Conservation (phyloP, 1,140 invertebrate species). For the Eupristina koningsbergeri region DNA sequence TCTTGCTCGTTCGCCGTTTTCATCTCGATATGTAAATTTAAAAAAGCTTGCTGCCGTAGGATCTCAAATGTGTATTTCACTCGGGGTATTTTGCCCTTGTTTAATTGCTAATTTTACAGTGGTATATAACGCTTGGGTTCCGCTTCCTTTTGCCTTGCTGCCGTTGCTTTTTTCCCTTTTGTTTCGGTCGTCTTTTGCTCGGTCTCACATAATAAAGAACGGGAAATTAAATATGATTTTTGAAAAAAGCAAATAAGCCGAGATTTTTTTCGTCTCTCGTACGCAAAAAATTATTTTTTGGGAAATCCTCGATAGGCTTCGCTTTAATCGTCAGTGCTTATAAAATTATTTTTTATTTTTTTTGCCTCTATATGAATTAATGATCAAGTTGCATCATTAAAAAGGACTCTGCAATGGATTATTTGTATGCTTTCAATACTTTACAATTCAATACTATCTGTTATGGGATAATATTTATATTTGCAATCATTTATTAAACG, state of each 20-base stretch:
- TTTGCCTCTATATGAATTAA: not conserved
- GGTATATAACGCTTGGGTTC: conserved; percentile 19
- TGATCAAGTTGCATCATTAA: not conserved
- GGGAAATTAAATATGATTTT: conserved; percentile 43
- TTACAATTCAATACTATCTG: too few relatives aligned
- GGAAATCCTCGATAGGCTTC: not conserved
- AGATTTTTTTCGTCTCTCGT: not conserved
- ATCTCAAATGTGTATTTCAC: conserved; percentile 1
- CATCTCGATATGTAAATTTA: conserved; percentile 45
- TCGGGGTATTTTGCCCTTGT: conserved; percentile 39
- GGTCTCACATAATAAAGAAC: conserved; percentile 31
- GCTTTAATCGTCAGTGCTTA: not conserved
- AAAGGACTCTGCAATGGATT: not conserved
- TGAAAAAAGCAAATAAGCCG: not conserved
- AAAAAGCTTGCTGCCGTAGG: not conserved
- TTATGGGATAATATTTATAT: not conserved
- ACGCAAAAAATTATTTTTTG: not conserved
- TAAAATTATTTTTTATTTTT: too few relatives aligned
- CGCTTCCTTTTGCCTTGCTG: not conserved
- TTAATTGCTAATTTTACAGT: conserved; percentile 50
- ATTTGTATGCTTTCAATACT: not conserved
- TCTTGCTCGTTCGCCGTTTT: not conserved
- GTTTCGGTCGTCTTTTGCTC: conserved; percentile 16
- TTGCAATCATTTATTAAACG: not conserved
- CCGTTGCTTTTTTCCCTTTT: conserved; percentile 13